Conservation (phyloP, 2,888 invertebrate genomes). For the Stenchaetothrips biformis region DNA sequence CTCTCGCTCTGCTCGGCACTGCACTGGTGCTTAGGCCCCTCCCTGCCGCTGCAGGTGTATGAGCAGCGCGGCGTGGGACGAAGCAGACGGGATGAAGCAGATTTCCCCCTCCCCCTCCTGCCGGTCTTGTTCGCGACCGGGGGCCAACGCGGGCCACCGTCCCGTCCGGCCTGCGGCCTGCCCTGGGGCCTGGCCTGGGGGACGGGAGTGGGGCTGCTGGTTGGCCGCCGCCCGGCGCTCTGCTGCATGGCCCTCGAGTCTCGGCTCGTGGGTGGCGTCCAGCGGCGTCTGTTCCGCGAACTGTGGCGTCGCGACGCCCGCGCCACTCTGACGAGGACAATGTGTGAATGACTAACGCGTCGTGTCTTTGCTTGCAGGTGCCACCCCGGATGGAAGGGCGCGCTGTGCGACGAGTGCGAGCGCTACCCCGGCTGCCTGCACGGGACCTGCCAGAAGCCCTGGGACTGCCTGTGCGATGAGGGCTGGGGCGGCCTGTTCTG, state of each 20-base stretch:
- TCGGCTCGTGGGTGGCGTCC: slow-evolving; percentile 17
- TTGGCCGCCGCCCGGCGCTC: slow-evolving; percentile 24
- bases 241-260: neutral
- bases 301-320: neutral
- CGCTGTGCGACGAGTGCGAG: slow-evolving; percentile 85
- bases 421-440: slow-evolving; percentile 91
- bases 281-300: slow-evolving; percentile 11
- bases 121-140: neutral
- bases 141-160: neutral
- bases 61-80: slow-evolving; percentile 28
- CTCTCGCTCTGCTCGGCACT: slow-evolving; percentile 26
- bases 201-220: slow-evolving; percentile 8
- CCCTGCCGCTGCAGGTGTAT: slow-evolving; percentile 28
- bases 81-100: slow-evolving; percentile 30
- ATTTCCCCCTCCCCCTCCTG: slow-evolving; percentile 37
- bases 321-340: too few species aligned
- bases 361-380: slow-evolving; percentile 57
- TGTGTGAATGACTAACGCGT: too few species aligned
- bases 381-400: slow-evolving; percentile 86
- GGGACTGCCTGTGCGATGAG: slow-evolving; percentile 93
- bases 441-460: slow-evolving; percentile 86
- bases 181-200: neutral
- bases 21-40: slow-evolving; percentile 25
- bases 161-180: slow-evolving; percentile 26
- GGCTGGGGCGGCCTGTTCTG: slow-evolving; percentile 98